Base-by-base conservation (phyloP, 1,140 invertebrate species). In the Anthonomus grandis region DNA sequence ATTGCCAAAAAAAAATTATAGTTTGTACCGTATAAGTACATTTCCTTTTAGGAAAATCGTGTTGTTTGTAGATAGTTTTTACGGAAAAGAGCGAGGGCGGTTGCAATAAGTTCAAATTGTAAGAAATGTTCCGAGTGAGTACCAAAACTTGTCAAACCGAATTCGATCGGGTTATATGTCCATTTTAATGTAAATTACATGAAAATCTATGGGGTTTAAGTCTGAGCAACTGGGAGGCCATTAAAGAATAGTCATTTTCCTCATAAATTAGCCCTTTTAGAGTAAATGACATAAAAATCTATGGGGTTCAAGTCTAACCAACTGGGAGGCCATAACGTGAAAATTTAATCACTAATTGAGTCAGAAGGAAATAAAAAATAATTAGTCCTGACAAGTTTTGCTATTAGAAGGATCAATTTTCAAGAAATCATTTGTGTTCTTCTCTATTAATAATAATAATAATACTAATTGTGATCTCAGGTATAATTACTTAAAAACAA, bases 91-190 rank as follows among this genome's bases (percentile, higher is more conserved):
- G 3, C 12, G 10, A 48, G 38, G 52, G 41, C 52, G 46, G 45
- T 57, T 57, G 46, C 54, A 57, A 57, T 57, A 54, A 10, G 15
- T 13, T 22, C n/a, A n/a, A n/a, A 38, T 12, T 24, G 15, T 18
- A 19, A 41, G 34, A 51, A 22, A 21, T 38, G 19, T 49, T 49
- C 13, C 22, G n/a, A n/a, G n/a, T n/a, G n/a, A n/a, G n/a, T n/a
- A n/a, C n/a, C n/a, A n/a, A n/a, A n/a, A n/a, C n/a, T n/a, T n/a
- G n/a, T n/a, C n/a, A n/a, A n/a, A n/a, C n/a, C n/a, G n/a, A n/a
- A n/a, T 49, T 34, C 12, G 15, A 8, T 13, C 34, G 19, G 25
- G 24, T 9, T 22, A 19, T 22, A 22, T 37, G 3, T 6, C 15
- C 0, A n/a, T 52, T 50, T 5, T 22, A 12, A 10, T 17, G 8